Conservation (phyloP, 2,888 invertebrate species). For the Cephus pygmeus region DNA sequence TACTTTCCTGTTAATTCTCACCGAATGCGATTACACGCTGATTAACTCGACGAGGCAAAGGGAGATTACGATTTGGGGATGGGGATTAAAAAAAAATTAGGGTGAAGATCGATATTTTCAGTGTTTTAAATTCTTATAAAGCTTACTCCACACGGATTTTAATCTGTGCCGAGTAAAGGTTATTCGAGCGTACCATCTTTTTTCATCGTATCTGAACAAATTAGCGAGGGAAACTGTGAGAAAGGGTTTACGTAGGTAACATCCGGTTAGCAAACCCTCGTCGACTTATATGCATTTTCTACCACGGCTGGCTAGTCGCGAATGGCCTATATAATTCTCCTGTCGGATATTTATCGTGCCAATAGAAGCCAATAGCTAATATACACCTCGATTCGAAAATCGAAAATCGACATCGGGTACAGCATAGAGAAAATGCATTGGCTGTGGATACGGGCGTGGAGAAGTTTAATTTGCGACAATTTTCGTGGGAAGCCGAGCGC, state of each 20-base stretch:
- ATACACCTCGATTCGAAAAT: background rate
- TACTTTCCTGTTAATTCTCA: constrained; percentile 11
- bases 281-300: background rate
- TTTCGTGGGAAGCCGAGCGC: background rate
- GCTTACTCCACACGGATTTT: background rate
- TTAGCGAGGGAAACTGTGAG: background rate
- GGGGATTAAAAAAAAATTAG: background rate
- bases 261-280: background rate
- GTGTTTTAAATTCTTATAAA: background rate
- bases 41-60: constrained; percentile 13
- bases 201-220: background rate
- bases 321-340: background rate
- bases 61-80: background rate
- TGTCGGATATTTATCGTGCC: background rate
- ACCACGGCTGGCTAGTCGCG: background rate
- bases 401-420: background rate
- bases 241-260: background rate
- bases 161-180: background rate
- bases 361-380: background rate
- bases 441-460: background rate
- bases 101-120: background rate
- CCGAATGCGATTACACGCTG: constrained; percentile 15
- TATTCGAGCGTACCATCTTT: background rate
- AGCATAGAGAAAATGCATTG: background rate
- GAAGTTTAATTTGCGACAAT: background rate